These are phyloP conservation scores for Yoshiicerus persimilis DNA, from an alignment of 1,140 invertebrate genomes.

Conservation along the genomic window DNA sequence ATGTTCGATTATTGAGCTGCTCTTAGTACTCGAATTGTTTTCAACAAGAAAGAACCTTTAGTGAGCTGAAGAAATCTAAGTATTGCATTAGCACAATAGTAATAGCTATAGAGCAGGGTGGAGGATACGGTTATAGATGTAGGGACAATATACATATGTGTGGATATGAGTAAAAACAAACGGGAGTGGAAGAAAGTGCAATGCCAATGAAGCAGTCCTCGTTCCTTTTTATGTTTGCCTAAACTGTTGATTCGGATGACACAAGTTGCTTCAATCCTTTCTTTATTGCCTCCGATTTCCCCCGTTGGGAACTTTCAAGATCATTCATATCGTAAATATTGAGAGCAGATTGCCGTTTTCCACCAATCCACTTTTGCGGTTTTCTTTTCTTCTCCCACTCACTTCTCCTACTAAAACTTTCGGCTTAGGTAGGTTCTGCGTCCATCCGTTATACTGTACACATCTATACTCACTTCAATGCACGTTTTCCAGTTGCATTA, in stretches of 20 bases:
- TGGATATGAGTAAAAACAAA: background rate
- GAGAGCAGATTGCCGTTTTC: slow-evolving; percentile 35
- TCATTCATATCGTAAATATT: slow-evolving; percentile 44
- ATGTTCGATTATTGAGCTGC: slow-evolving; percentile 21
- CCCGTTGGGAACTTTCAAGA: slow-evolving; percentile 33
- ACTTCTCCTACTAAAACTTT: background rate
- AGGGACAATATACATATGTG: background rate
- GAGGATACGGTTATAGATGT: background rate
- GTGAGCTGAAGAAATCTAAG: background rate
- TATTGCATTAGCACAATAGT: background rate
- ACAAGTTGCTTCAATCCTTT: slow-evolving; percentile 47
- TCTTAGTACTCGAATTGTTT: background rate
- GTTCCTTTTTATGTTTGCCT: slow-evolving; percentile 45
- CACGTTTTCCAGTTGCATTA: background rate
- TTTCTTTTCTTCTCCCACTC: slow-evolving; percentile 26
- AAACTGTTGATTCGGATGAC: slow-evolving; percentile 49
- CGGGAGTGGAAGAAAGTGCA: background rate
- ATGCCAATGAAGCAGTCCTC: slow-evolving; percentile 21
- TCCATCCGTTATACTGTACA: background rate
- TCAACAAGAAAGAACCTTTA: background rate
- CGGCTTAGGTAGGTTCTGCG: background rate
- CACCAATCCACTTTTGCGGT: slow-evolving; percentile 25
- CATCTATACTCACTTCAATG: background rate
- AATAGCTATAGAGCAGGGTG: background rate
- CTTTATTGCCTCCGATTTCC: slow-evolving; percentile 43